phyloP scores from a whole-genome alignment of 2,797 vertebrate genomes.

The Falco concolor region DNA sequence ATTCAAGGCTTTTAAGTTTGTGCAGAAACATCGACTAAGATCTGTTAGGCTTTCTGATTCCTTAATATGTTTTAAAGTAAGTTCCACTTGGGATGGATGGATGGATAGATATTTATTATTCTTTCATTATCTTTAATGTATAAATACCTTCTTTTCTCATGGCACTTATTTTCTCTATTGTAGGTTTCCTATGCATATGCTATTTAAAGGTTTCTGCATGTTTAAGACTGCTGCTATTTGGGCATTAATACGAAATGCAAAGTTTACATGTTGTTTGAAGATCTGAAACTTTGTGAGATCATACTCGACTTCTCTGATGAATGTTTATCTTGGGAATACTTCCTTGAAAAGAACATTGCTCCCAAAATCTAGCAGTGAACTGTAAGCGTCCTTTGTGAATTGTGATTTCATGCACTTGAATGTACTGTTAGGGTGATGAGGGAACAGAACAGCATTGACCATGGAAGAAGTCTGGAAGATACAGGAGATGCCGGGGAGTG shows the following conservation, averaged over 20 bases:
- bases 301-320: not conserved
- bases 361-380: not conserved
- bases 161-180: not conserved
- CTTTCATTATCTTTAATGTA: not conserved
- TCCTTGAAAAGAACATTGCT: not conserved
- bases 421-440: not conserved
- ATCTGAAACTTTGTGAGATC: not conserved
- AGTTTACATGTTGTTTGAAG: not conserved
- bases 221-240: not conserved
- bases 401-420: not conserved
- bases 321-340: not conserved
- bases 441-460: not conserved
- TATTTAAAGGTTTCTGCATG: not conserved
- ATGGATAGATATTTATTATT: not conserved
- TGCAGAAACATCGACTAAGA: slow-evolving; percentile 12
- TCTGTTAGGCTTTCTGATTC: slow-evolving; percentile 7
- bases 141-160: not conserved
- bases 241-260: not conserved
- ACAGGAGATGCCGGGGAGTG: not conserved
- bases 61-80: slow-evolving; percentile 3
- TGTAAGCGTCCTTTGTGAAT: not conserved
- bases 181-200: not conserved
- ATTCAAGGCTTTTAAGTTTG: slow-evolving; percentile 12
- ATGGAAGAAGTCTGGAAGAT: not conserved
- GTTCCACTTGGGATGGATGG: not conserved